Conservation (phyloP, 1,140 invertebrate species). For the Riptortus pedestris region DNA sequence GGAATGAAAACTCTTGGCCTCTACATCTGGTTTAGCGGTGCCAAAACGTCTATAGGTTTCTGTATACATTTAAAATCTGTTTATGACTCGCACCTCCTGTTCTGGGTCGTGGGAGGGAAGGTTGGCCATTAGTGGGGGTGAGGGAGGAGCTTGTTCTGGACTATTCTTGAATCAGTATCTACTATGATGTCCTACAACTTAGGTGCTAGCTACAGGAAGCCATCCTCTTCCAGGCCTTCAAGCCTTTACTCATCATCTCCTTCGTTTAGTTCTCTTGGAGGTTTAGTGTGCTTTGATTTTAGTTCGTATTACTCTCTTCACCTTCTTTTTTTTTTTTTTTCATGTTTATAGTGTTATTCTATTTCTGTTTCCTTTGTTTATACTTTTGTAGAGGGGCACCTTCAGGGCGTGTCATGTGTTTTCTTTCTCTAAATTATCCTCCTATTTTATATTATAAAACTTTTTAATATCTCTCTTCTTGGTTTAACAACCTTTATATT, state of each 20-base stretch:
- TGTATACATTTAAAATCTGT: constrained; percentile 5
- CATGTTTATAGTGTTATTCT: neutral
- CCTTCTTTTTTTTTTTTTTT: constrained; percentile 41
- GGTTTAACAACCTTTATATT: too few relatives aligned
- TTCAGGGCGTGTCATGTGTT: too few relatives aligned
- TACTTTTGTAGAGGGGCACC: neutral
- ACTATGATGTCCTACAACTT: constrained; percentile 1
- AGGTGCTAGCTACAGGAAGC: constrained; percentile 3
- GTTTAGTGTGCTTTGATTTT: too few relatives aligned
- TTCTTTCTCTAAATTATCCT: too few relatives aligned
- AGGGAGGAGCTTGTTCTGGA: neutral
- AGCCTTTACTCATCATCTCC: constrained; percentile 26
- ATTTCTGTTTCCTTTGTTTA: constrained; percentile 8
- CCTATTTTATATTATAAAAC: too few relatives aligned
- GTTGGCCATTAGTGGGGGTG: neutral
- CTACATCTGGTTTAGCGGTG: neutral
- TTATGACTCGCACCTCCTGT: neutral
- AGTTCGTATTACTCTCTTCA: neutral
- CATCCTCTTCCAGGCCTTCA: constrained; percentile 11
- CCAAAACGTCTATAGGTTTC: neutral
- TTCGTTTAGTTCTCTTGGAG: constrained; percentile 6
- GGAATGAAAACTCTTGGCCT: too few relatives aligned
- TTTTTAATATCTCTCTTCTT: too few relatives aligned
- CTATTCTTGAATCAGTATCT: constrained; percentile 6
- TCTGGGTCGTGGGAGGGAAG: neutral